These are phyloP conservation scores for Labeo catla DNA, from an alignment of 2,113 vertebrate species.

Conservation along the genomic window DNA sequence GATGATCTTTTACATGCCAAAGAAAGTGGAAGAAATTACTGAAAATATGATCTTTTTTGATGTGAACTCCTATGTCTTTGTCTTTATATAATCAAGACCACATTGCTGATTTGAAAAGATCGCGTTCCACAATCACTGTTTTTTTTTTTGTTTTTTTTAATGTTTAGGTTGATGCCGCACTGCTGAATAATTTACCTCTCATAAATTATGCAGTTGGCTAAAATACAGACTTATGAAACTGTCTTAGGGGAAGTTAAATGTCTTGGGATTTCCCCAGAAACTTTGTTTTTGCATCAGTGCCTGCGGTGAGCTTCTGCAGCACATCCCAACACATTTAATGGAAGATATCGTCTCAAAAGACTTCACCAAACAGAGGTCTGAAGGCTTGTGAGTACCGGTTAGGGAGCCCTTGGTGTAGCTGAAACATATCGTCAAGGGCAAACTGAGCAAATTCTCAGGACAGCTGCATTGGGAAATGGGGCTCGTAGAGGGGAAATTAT, in stretches of 20 bases:
- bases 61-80: neutral
- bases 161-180: neutral
- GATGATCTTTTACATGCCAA: neutral
- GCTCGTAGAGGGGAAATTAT: neutral
- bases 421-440: constrained; percentile 17
- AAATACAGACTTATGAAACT: neutral
- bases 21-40: neutral
- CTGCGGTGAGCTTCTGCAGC: constrained; percentile 18
- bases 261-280: neutral
- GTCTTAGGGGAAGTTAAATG: neutral
- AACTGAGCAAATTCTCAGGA: neutral
- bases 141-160: neutral
- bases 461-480: neutral
- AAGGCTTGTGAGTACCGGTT: constrained; percentile 37
- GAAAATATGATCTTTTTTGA: neutral
- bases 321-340: constrained; percentile 32
- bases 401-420: constrained; percentile 20
- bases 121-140: neutral
- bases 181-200: neutral
- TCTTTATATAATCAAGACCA: neutral
- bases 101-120: neutral
- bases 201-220: neutral
- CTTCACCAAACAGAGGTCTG: constrained; percentile 26
- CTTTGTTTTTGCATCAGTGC: neutral
- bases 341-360: constrained; percentile 7